These are phyloP conservation scores for Diorhabda carinulata DNA, from an alignment of 1,140 invertebrate species.

Conservation along the genomic window DNA sequence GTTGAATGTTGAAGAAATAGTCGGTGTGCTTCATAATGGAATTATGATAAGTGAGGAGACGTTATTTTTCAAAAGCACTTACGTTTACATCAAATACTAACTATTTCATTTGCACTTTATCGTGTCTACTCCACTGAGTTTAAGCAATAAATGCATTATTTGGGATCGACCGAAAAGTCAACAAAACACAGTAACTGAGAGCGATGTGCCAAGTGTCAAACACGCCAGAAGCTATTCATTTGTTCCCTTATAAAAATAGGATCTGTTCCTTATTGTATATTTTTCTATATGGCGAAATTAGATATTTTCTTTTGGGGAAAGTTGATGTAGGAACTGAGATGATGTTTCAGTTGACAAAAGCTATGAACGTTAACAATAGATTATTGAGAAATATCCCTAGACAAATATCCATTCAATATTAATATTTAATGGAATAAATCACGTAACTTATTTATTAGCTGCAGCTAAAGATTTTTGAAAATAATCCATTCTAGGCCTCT, in stretches of 20 bases:
- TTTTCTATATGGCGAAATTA: constrained; percentile 10
- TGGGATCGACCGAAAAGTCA: constrained; percentile 36
- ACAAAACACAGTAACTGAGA: constrained; percentile 32
- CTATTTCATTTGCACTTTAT: too few relatives aligned
- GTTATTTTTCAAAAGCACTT: too few relatives aligned
- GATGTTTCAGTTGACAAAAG: too few relatives aligned
- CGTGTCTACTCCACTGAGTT: background rate
- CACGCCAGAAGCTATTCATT: constrained; percentile 35
- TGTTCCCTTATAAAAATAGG: constrained; percentile 39
- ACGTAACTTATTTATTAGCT: too few relatives aligned
- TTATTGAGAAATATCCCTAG: background rate
- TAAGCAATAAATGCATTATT: constrained; percentile 37
- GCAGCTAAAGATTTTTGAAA: too few relatives aligned
- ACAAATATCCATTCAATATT: too few relatives aligned
- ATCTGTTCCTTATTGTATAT: constrained; percentile 17
- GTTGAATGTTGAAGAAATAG: too few relatives aligned
- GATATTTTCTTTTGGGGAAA: constrained; percentile 5
- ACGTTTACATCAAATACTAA: too few relatives aligned
- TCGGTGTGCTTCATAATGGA: too few relatives aligned
- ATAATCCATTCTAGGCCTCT: too few relatives aligned
- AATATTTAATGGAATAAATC: too few relatives aligned
- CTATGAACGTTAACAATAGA: background rate
- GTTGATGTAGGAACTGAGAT: constrained; percentile 4
- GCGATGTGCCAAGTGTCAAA: constrained; percentile 30
- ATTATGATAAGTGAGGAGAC: too few relatives aligned